Evolutionary conservation across 30 jellyfish, hydroid and myxozoan species (phyloP).

Genomic region (Chironex yamaguchii): DNA sequence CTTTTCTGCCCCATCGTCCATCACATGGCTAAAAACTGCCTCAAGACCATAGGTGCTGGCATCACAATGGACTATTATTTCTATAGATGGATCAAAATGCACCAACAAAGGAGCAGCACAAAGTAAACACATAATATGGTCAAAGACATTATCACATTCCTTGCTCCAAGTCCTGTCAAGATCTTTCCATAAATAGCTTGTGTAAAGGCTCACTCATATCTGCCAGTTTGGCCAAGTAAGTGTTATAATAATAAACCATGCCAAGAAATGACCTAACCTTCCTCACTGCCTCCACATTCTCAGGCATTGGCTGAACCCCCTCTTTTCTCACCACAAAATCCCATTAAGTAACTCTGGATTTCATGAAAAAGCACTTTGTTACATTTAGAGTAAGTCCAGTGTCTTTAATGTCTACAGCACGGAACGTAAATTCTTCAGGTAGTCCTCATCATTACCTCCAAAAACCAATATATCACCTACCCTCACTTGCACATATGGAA

Average conservation of each 20-base stretch:
- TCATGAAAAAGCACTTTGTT: slow-evolving; percentile 32
- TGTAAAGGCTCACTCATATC: slow-evolving; percentile 45
- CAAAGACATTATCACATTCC: slow-evolving; percentile 16
- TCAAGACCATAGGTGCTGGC: slow-evolving; percentile 82
- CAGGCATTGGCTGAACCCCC: slow-evolving; percentile 54
- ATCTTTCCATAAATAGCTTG: slow-evolving; percentile 21
- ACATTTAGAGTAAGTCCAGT: not conserved
- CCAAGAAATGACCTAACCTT: slow-evolving; percentile 62
- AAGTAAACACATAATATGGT: slow-evolving; percentile 1
- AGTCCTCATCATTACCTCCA: slow-evolving; percentile 12
- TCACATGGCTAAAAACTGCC: slow-evolving; percentile 72
- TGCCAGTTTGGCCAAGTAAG: slow-evolving; percentile 19
- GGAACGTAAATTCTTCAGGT: not conserved
- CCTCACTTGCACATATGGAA: not conserved
- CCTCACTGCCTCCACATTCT: slow-evolving; percentile 46
- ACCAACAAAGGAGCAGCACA: slow-evolving; percentile 29
- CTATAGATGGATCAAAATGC: slow-evolving; percentile 68
- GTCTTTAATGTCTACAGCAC: slow-evolving; percentile 24
- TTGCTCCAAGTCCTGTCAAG: slow-evolving; percentile 34
- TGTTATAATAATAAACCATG: slow-evolving; percentile 37
- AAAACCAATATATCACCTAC: slow-evolving; percentile 61
- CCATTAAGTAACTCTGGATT: slow-evolving; percentile 15
- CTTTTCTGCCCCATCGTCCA: slow-evolving; percentile 62
- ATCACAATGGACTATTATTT: slow-evolving; percentile 44
- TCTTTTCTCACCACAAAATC: slow-evolving; percentile 38